Evolutionary conservation across 1,140 invertebrate species (phyloP), one percentile per base, ranked within the genome.

Genomic region (Hylaeus anthracinus): DNA sequence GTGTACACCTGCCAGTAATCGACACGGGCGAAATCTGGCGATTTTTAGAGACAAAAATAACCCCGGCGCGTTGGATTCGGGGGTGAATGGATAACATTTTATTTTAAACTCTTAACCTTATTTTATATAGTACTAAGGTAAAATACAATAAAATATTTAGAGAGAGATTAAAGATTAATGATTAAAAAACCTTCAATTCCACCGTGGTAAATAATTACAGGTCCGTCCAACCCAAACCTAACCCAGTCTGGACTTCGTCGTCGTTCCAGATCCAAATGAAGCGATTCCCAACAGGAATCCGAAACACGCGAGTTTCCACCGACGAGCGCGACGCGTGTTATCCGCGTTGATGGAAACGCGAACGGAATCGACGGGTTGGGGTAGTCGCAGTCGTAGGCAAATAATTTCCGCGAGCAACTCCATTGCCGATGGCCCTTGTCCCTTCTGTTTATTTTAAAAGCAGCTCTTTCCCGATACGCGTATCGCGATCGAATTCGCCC

Each of bases 361-460:
- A 51, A 26, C 63, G 41, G 63, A 8, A n/a, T 9, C 41, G 41
- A 26, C 9, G 60, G 9, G 6, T 5, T 1, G 26, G n/a, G 12
- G 12, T 26, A 41, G 15, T 5, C 1, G 15, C 3, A 37, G 15
- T 10, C 6, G n/a, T n/a, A 2, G 65, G n/a, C 15, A 51, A 66
- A 58, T 43, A 39, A 58, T 71, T 58, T 43, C 69, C 53, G 39
- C 14, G 12, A n/a, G 14, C 69, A 14, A 55, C 53, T 12, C 39
- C 39, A 56, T 58, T n/a, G n/a, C 65, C 64, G 8, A 5, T 2
- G 67, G 51, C 37, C 26, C 12, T 15, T 55, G 51, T 56, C 12
- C 37, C n/a, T 53, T 15, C 37, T 55, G 37, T 70, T 70, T 70
- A 70, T 70, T 70, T 70, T 56, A 37, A 70, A 55, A 55, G 67